Base-by-base conservation (phyloP, 2,888 invertebrate genomes). In the Scaptodrosophila latifasciaeformis region DNA sequence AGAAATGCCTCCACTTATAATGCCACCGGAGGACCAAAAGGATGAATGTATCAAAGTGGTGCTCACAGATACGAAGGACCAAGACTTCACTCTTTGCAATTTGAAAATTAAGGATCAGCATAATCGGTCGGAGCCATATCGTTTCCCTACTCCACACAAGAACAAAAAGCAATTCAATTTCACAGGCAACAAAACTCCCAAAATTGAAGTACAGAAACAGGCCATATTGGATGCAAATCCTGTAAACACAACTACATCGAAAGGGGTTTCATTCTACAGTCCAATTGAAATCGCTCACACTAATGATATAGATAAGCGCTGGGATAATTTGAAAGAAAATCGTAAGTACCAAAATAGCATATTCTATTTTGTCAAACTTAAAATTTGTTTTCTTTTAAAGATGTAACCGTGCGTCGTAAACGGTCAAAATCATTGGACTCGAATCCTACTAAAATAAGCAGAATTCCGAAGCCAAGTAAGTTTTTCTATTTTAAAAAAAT, bases 391-490 rank as follows among this genome's bases (percentile, higher is more conserved):
- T 29, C 49, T n/a, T n/a, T 63, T 63, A 1, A 21, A 85, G 85
- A 77, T 69, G 59, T 84, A 1, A 83, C 84, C 2, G 62, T 63
- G 10, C 71, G 84, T 2, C 84, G 84, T 13, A 84, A 79, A 35
- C 77, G 86, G 3, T 85, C 86, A 0, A 46, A 70, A 2, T 86
- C 86, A 0, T 53, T 83, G 17, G 82, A 84, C 34, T 80, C 76
- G 29, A 65, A 53, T 1, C 35, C 15, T 4, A 10, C 10, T 7
- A 35, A 35, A 1, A 6, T 7, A 1, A 79, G 76, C 17, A 31
- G 55, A 0, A 62, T 79, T 15, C 78, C 78, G 6, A 62, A 54
- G 34, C 72, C 69, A 10, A 61, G 84, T 82, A 65, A 54, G 74
- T 61, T 7, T 7, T 12, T 7, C n/a, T 27, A 30, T 45, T 45